These are phyloP conservation scores for Stenoptilia bipunctidactyla DNA, from an alignment of 2,888 invertebrate genomes.

Conservation along the genomic window DNA sequence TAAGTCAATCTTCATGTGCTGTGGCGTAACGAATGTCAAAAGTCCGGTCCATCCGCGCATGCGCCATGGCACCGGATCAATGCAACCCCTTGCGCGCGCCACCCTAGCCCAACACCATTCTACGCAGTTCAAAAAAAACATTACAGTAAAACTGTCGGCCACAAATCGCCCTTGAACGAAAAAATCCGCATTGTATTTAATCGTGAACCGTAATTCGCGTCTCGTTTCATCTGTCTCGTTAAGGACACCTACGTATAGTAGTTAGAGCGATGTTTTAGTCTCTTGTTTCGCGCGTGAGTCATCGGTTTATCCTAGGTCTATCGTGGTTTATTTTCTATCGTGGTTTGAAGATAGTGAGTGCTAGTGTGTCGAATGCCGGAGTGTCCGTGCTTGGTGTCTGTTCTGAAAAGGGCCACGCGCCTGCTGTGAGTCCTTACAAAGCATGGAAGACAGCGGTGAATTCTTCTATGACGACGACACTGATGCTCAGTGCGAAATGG, in stretches of 20 bases:
- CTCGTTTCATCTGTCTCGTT: constrained; percentile 35
- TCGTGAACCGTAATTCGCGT: constrained; percentile 23
- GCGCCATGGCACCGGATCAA: constrained; percentile 61
- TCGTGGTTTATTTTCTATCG: constrained; percentile 25
- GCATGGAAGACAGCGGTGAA: constrained; percentile 65
- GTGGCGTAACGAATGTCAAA: constrained; percentile 44
- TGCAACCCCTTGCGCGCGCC: constrained; percentile 62
- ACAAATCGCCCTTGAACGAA: constrained; percentile 40
- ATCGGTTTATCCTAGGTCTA: constrained; percentile 50
- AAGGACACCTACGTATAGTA: constrained; percentile 62
- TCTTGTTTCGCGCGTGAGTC: constrained; percentile 54
- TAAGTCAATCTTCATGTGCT: constrained; percentile 9
- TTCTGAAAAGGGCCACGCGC: constrained; percentile 38
- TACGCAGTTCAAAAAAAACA: constrained; percentile 65
- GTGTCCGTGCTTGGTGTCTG: constrained; percentile 46
- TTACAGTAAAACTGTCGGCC: constrained; percentile 30
- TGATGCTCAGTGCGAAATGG: constrained; percentile 66
- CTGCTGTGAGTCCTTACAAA: constrained; percentile 42
- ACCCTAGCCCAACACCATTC: constrained; percentile 36
- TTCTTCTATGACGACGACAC: constrained; percentile 69
- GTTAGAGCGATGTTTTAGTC: constrained; percentile 32
- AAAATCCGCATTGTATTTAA: constrained; percentile 26
- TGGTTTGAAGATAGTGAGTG: constrained; percentile 32
- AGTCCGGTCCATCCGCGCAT: constrained; percentile 43
- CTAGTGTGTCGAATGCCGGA: constrained; percentile 62